These are phyloP conservation scores for Tribolium freemani DNA, from an alignment of 2,888 invertebrate species.

Conservation along the genomic window DNA sequence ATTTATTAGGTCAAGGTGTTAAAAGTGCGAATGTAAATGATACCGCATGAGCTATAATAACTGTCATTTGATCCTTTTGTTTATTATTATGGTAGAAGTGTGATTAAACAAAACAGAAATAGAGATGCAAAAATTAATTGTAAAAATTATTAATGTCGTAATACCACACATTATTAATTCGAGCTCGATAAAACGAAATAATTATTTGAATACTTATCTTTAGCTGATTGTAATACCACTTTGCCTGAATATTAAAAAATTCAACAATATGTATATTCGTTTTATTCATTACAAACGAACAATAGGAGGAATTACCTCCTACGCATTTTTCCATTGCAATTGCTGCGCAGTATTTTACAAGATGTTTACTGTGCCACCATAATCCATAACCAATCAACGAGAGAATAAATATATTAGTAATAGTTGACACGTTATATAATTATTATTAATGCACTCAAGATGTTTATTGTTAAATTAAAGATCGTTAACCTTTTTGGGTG, in stretches of 20 bases:
- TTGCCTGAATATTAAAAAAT: background rate
- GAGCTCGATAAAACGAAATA: background rate
- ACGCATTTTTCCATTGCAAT: slow-evolving; percentile 7
- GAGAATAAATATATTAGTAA: background rate
- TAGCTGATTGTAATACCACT: background rate
- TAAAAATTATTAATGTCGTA: background rate
- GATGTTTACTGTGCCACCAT: slow-evolving; percentile 4
- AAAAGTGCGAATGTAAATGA: background rate
- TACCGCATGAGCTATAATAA: background rate
- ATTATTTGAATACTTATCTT: background rate
- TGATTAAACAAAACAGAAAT: background rate
- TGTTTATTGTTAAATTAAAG: slow-evolving; percentile 36
- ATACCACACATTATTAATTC: background rate
- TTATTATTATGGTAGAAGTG: background rate
- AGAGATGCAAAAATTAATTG: background rate
- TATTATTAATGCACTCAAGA: slow-evolving; percentile 24
- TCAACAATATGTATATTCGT: background rate
- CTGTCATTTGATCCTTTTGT: background rate
- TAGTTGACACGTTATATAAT: slow-evolving; percentile 18
- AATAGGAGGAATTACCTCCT: slow-evolving; percentile 5
- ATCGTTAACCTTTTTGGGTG: slow-evolving; percentile 38
- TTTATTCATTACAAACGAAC: background rate
- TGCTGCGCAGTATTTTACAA: slow-evolving; percentile 14
- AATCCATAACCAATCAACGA: slow-evolving; percentile 4
- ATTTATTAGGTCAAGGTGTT: slow-evolving; percentile 28